Percentiles rank a stretch among this genome's conserved stretches.
Evolutionary conservation across 2,888 invertebrate species (phyloP).

Genomic region (Cantharis flavilabris): DNA sequence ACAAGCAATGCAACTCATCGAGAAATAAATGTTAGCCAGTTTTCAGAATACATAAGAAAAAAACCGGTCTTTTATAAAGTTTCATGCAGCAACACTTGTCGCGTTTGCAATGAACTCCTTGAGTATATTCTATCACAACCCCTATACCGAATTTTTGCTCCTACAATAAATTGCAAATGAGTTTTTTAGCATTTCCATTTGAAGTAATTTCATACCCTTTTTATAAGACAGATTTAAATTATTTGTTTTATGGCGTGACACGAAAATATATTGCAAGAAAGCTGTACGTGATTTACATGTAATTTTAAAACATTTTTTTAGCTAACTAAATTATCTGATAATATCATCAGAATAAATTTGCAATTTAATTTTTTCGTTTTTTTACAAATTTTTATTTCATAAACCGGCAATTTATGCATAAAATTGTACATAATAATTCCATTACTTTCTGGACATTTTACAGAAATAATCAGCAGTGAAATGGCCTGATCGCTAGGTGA

Average conservation of each 20-base stretch:
- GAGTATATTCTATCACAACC: conserved; percentile 7
- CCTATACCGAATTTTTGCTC: conserved; percentile 3
- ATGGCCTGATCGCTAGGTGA: no score
- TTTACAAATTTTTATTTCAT: background rate
- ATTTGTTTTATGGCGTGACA: conserved; percentile 8
- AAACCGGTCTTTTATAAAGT: conserved; percentile 12
- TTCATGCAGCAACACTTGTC: conserved; percentile 10
- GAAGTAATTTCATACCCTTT: conserved; percentile 10
- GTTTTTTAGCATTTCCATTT: conserved; percentile 10
- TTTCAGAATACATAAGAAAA: conserved; percentile 5
- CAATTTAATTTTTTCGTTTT: conserved; percentile 15
- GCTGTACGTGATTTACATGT: conserved; percentile 6
- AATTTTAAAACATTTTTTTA: conserved; percentile 14
- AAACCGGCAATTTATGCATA: background rate
- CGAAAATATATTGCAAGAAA: conserved; percentile 11
- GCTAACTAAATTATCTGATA: conserved; percentile 14
- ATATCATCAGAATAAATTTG: conserved; percentile 12
- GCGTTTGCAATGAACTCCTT: background rate
- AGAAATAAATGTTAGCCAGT: conserved; percentile 10
- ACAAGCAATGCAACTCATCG: conserved; percentile 7
- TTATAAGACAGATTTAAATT: conserved; percentile 7
- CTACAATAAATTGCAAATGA: background rate
- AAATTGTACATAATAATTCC: background rate
- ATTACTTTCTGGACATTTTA: background rate
- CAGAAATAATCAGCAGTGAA: background rate